Evolutionary conservation across 2,797 vertebrate genomes (phyloP).

Genomic region (Ictinia mississippiensis): DNA sequence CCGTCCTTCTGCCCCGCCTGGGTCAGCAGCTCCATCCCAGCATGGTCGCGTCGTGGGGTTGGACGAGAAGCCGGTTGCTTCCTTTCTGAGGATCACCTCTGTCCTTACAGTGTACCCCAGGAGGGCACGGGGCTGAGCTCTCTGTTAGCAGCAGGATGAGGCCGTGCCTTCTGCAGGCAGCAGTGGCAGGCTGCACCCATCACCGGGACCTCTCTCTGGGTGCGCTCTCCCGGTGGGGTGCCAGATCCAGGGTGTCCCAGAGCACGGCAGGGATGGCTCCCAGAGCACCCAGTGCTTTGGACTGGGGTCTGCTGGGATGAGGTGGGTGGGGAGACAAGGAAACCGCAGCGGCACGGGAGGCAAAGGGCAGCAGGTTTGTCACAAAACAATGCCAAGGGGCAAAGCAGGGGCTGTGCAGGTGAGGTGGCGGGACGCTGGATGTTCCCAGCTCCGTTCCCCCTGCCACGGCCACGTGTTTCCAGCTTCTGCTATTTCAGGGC

Average conservation of each 20-base stretch:
- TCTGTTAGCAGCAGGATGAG: not conserved
- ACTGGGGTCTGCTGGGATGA: not conserved
- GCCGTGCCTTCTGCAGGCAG: not conserved
- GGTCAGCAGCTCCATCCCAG: not conserved
- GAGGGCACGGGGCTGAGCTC: not conserved
- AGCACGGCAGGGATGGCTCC: fast-evolving
- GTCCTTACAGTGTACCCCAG: not conserved
- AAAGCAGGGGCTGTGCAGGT: not conserved
- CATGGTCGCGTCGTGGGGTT: fast-evolving
- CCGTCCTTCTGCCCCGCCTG: not conserved
- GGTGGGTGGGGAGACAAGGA: not conserved
- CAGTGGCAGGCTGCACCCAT: not conserved
- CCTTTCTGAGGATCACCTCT: not conserved
- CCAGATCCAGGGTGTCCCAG: not conserved
- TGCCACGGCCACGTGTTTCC: not conserved
- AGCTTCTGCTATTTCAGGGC: slow-evolving; percentile 22
- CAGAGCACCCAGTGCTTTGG: not conserved
- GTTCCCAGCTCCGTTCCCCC: not conserved
- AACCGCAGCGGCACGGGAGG: fast-evolving
- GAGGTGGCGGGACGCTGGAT: not conserved
- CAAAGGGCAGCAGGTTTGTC: not conserved
- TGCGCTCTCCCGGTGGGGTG: not conserved
- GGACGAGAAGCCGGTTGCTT: not conserved
- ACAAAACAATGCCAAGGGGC: not conserved
- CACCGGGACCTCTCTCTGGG: not conserved